Base-by-base conservation (phyloP, 2,113 vertebrate species). In the Crotophaga sulcirostris region DNA sequence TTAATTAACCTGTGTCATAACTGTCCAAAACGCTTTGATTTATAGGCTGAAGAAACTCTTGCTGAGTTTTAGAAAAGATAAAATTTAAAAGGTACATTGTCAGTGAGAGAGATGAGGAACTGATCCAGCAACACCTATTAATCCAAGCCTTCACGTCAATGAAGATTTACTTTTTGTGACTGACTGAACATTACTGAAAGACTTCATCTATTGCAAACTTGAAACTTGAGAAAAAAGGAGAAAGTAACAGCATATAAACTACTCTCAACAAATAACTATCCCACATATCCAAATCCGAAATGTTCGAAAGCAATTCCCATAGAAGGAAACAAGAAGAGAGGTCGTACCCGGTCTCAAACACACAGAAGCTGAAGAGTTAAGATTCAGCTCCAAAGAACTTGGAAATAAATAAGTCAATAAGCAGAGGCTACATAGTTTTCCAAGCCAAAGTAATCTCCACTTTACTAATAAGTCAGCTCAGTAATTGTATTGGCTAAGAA, bases 1-100 rank as follows among this genome's bases (percentile, higher is more conserved):
- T 83, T 73, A 96, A 95, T 93, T 93, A 95, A 93, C 52, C 89
- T 89, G 58, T 84, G 73, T 76, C 93, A 85, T 83, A 93, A 94
- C 54, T 68, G 87, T 91, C 58, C 60, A 87, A 93, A 96, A 74
- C 76, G 72, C 55, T 95, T 92, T 90, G 70, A 91, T 95, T 89
- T 96, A 80, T 94, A 95, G 95, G 84, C 55, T 94, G 90, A 93
- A 95, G 44, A 94, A 89, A 69, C 23, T 67, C 84, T 28, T 68
- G 31, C 49, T 67, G 25, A 79, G 84, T 78, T 91, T 90, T 55
- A 82, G 20, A 96, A 94, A 36, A 33, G 54, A 77, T 12, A 76
- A 95, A 89, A 83, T n/a, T 68, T 82, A 87, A 87, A 84, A 87
- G 42, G 62, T 45, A 8, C 59, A 83, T 26, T 80, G 89, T 58